Base-by-base conservation (phyloP, 2,797 vertebrate species). In the Ceyx erithaca region DNA sequence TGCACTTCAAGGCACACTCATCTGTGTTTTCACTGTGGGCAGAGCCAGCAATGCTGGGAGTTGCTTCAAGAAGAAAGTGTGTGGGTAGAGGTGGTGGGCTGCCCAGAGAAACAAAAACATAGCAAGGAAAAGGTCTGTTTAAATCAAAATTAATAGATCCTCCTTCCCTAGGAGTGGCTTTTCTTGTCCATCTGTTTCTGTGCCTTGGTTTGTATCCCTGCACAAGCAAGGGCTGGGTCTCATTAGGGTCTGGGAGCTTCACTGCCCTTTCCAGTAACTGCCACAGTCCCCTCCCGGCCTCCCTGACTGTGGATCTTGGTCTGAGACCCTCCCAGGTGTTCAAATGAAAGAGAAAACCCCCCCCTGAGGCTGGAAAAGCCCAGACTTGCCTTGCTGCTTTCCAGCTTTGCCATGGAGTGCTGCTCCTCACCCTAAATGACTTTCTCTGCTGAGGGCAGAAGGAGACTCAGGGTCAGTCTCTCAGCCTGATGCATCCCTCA, bases 201-300 rank as follows among this genome's bases (percentile, higher is more conserved):
- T 31, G 23, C 4, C 4, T 21, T 58, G 17, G 46, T 58, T 62
- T 5, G 2, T 31, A 48, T 4, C 2, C 30, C 25, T 41, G 13
- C 31, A 55, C 19, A 70, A 40, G 21, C 63, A 51, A 55, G 7
- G 21, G 5, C 14, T 58, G 43, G 3, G 30, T 54, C 23, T 16
- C 30, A 7, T 16, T 37, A 67, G 4, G 12, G 7, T 52, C 25
- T 70, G 35, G 18, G 37, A 84, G 6, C 43, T 83, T 68, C 18
- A 10, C 14, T 85, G 76, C 5, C 66, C 66, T 58, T 83, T 75
- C 49, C 17, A 51, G 3, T 20, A 83, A 62, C 51, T 23, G 28
- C 46, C 2, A 0, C 4, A 8, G 21, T 12, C 23, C 15, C 9
- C 20, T 80, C 14, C 21, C 0, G 0, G 19, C 2, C n/a, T n/a